These are phyloP conservation scores for Brenthis daphne DNA, from an alignment of 2,888 invertebrate species.

Conservation along the genomic window DNA sequence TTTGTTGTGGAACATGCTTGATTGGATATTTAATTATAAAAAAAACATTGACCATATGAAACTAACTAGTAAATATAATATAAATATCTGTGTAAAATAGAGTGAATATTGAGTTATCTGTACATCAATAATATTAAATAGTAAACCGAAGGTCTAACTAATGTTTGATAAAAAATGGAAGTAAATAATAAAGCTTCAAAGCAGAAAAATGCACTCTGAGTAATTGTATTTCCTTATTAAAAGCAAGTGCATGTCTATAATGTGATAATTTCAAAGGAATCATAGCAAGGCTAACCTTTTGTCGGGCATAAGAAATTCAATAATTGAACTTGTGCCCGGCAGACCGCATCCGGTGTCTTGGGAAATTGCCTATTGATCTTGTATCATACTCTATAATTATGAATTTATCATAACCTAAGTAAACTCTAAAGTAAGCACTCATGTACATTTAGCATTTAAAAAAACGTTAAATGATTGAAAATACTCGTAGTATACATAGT, in stretches of 20 bases:
- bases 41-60: too few relatives aligned
- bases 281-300: slow-evolving; percentile 44
- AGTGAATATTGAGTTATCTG: too few relatives aligned
- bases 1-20: too few relatives aligned
- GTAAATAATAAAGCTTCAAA: neutral
- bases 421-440: slow-evolving; percentile 1
- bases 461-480: too few relatives aligned
- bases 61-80: too few relatives aligned
- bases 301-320: slow-evolving; percentile 70
- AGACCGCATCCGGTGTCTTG: slow-evolving; percentile 73
- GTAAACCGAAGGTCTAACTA: too few relatives aligned
- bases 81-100: too few relatives aligned
- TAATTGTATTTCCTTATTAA: slow-evolving; percentile 1
- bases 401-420: slow-evolving; percentile 28
- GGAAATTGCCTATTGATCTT: slow-evolving; percentile 70
- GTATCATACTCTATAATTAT: slow-evolving; percentile 33
- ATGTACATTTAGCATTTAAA: neutral
- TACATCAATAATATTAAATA: too few relatives aligned
- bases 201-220: neutral
- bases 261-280: slow-evolving; percentile 48
- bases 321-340: slow-evolving; percentile 71
- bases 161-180: too few relatives aligned
- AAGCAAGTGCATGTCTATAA: slow-evolving; percentile 50
- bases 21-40: too few relatives aligned
- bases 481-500: too few relatives aligned